phyloP scores from a whole-genome alignment of 2,113 vertebrate species.

The Laticauda colubrina region DNA sequence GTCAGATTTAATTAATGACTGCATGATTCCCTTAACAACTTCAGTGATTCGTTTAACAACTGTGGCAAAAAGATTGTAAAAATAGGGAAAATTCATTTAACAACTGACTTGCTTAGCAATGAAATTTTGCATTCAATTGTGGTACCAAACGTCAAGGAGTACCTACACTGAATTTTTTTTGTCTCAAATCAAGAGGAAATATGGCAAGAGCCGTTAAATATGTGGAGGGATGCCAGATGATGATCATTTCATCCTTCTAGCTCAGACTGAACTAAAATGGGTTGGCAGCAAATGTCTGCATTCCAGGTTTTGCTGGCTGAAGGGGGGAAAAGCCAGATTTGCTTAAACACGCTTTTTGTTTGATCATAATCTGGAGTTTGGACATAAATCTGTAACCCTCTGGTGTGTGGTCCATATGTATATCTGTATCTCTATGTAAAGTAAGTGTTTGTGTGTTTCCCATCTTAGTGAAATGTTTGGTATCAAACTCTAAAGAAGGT shows the following conservation, averaged over 20 bases:
- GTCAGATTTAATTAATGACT: too few species aligned
- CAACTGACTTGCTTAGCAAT: background rate
- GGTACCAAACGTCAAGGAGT: background rate
- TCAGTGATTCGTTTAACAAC: too few species aligned
- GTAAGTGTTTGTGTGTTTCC: background rate
- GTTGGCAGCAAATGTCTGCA: background rate
- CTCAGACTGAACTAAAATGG: background rate
- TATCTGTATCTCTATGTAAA: background rate
- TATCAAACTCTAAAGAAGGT: background rate
- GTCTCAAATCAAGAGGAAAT: background rate
- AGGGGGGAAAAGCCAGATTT: background rate
- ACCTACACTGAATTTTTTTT: background rate
- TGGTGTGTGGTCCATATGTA: background rate
- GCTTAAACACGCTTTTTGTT: background rate
- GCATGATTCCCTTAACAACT: too few species aligned
- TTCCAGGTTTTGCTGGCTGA: background rate
- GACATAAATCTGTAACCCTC: background rate
- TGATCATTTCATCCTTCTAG: background rate
- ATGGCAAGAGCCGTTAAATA: background rate
- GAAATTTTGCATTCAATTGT: background rate
- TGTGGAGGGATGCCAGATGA: background rate
- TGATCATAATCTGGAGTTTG: background rate
- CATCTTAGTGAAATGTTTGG: background rate
- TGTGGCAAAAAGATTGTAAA: background rate
- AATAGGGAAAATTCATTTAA: background rate